Conservation (phyloP, 2,888 invertebrate genomes). For the Apeira syringaria region DNA sequence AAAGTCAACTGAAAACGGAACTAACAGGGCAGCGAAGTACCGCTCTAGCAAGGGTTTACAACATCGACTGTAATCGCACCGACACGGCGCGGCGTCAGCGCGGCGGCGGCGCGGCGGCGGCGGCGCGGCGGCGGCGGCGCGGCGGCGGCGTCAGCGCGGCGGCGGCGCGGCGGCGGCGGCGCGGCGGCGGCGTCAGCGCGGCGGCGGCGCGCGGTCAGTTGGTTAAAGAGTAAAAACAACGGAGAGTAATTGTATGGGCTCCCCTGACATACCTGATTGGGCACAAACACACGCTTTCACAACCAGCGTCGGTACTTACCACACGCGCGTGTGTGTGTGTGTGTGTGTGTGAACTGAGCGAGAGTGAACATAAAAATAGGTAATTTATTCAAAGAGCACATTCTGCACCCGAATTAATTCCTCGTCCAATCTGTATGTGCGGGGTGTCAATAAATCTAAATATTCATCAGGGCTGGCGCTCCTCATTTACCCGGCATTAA, state of each 20-base stretch:
- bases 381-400: slow-evolving; percentile 50
- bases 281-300: slow-evolving; percentile 5
- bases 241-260: slow-evolving; percentile 9
- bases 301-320: not conserved
- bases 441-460: slow-evolving; percentile 58
- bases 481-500: slow-evolving; percentile 44
- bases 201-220: slow-evolving; percentile 6
- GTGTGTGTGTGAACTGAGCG: not conserved
- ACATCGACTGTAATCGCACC: no score
- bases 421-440: slow-evolving; percentile 39
- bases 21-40: no score
- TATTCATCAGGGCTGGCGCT: slow-evolving; percentile 48
- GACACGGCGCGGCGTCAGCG: no score
- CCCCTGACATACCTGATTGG: slow-evolving; percentile 5
- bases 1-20: no score
- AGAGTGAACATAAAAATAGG: slow-evolving; percentile 44
- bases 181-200: no score
- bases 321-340: not conserved
- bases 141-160: no score
- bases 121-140: no score
- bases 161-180: no score
- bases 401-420: slow-evolving; percentile 38
- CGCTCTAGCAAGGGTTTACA: no score
- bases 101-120: no score
- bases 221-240: slow-evolving; percentile 18